phyloP scores from a whole-genome alignment of 2,888 invertebrate species.

The Monoplex corrugatus region DNA sequence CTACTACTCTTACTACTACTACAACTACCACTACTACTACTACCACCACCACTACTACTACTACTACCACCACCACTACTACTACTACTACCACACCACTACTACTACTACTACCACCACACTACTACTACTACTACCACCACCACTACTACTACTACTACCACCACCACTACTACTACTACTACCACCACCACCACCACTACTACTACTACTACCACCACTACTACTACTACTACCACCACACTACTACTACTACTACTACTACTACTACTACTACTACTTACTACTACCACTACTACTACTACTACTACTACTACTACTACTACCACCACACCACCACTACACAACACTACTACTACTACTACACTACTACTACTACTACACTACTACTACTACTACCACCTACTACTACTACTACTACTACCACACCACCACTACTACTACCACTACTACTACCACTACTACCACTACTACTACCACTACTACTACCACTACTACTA shows the following conservation, averaged over 20 bases:
- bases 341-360: no score
- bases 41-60: background rate
- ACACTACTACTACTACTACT: slow-evolving; percentile 1
- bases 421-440: no score
- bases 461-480: background rate
- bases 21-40: background rate
- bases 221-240: no score
- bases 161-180: background rate
- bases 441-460: background rate
- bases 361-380: no score
- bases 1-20: no score
- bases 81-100: no score
- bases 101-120: no score
- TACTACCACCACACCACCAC: no score
- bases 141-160: slow-evolving; percentile 7
- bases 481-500: background rate
- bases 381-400: no score
- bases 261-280: background rate
- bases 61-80: background rate
- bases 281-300: no score
- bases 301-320: slow-evolving; percentile 1
- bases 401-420: no score
- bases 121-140: no score
- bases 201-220: background rate
- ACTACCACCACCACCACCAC: background rate